Evolutionary conservation across 2,113 vertebrate species (phyloP).

Genomic region (Ursus arctos): DNA sequence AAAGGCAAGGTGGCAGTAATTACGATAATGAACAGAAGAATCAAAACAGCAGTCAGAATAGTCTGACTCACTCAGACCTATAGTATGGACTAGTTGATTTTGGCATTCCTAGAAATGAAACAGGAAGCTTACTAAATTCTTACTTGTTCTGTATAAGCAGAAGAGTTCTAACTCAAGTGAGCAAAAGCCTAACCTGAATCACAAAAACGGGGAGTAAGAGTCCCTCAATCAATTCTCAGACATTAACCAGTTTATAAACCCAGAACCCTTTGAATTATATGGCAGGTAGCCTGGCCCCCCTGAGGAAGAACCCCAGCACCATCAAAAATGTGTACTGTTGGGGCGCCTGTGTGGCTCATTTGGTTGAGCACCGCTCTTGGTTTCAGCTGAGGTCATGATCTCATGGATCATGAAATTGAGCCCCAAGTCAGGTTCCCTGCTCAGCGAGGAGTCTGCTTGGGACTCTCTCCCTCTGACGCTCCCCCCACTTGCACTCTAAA

Average conservation of each 20-base stretch:
- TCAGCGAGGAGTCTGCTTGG: background rate
- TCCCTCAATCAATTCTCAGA: background rate
- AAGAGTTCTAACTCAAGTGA: background rate
- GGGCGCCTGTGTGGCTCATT: background rate
- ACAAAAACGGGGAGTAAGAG: background rate
- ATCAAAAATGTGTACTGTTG: background rate
- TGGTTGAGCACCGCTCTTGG: background rate
- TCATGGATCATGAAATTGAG: background rate
- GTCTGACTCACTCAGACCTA: background rate
- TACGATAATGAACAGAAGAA: background rate
- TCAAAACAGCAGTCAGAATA: background rate
- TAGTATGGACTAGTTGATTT: background rate
- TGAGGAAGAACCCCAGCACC: background rate
- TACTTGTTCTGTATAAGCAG: background rate
- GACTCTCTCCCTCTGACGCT: background rate
- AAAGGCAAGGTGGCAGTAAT: background rate
- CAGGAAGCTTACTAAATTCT: background rate
- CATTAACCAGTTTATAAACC: background rate
- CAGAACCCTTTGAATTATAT: too few relatives aligned
- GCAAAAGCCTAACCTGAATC: background rate
- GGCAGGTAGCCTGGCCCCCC: too few relatives aligned
- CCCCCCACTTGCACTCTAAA: background rate
- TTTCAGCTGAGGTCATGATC: background rate
- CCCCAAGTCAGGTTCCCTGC: background rate
- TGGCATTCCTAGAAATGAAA: background rate